Percentiles rank a stretch among this genome's conserved stretches.
Conservation (phyloP, 2,888 invertebrate genomes). For the Sphaeridia pumilis region DNA sequence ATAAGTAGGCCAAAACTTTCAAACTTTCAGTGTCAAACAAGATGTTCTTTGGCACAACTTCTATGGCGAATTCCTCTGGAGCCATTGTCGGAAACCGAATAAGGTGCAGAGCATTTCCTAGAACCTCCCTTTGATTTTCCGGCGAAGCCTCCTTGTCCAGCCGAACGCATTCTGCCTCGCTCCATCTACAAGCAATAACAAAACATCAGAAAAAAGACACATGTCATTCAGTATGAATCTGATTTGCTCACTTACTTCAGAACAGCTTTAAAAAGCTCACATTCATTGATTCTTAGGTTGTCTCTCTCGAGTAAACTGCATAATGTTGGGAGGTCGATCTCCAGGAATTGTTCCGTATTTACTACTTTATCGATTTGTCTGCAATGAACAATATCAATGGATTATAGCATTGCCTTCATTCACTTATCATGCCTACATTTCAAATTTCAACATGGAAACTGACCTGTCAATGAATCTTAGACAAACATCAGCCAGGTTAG, state of each 20-base stretch:
- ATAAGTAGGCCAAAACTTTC: constrained; percentile 55
- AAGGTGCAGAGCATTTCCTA: constrained; percentile 57
- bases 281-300: constrained; percentile 64
- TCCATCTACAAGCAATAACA: constrained; percentile 46
- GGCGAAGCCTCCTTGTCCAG: constrained; percentile 53
- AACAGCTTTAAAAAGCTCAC: constrained; percentile 62
- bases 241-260: constrained; percentile 43
- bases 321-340: constrained; percentile 67
- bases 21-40: constrained; percentile 65
- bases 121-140: constrained; percentile 55
- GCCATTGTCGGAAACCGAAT: constrained; percentile 75
- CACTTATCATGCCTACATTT: too few species aligned
- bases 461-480: constrained; percentile 63
- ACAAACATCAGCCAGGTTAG: constrained; percentile 65
- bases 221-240: background rate
- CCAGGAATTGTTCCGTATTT: constrained; percentile 66
- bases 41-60: constrained; percentile 61
- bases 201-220: background rate
- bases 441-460: background rate
- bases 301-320: constrained; percentile 65
- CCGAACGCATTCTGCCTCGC: constrained; percentile 60
- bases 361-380: constrained; percentile 48
- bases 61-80: constrained; percentile 70
- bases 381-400: background rate
- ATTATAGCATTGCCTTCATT: background rate